Evolutionary conservation across 2,888 invertebrate species (phyloP), one percentile per base, ranked within the genome.

Genomic region (Bellardia pandia): DNA sequence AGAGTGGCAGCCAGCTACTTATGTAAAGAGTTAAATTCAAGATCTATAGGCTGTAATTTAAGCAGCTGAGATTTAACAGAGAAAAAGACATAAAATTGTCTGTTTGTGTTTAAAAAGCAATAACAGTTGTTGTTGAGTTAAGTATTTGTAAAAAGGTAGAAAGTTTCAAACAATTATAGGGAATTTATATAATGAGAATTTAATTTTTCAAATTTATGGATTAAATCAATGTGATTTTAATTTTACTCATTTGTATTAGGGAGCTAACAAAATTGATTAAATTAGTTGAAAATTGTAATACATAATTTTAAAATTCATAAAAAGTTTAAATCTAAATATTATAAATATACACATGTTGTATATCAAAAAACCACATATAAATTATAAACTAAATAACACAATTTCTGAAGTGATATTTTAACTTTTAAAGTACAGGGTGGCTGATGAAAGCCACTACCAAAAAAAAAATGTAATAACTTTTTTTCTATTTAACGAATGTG

Each of bases 21-120:
- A 62, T 1, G 33, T 16, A 81, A 58, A 51, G 56, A 75, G 58
- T 81, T 81, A 56, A 45, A 66, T 45, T 79, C 6, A 51, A 79
- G 74, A 74, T 74, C 16, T 81, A 7, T 58, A 23, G 23, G 33
- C n/a, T 66, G 53, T 64, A 51, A 42, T 53, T 53, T 33, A 45
- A 60, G 69, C 69, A 56, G 62, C 62, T 37, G 37, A 37, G 69
- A 75, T 85, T 79, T 68, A n/a, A 56, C 13, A 37, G 3, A 53
- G 30, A 56, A 9, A 71, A 69, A 53, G 30, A 40, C 33, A 58
- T 85, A 66, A 66, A 81, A 40, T 58, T 85, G 76, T 11, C 7
- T 62, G 58, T 72, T 16, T 64, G 60, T 51, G 14, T 51, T 40
- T 72, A 40, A 62, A 74, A 75, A 42, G 0, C 37, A 72, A 64